phyloP scores from a whole-genome alignment of 2,797 vertebrate genomes.

The Oceanodroma leucorhoa region DNA sequence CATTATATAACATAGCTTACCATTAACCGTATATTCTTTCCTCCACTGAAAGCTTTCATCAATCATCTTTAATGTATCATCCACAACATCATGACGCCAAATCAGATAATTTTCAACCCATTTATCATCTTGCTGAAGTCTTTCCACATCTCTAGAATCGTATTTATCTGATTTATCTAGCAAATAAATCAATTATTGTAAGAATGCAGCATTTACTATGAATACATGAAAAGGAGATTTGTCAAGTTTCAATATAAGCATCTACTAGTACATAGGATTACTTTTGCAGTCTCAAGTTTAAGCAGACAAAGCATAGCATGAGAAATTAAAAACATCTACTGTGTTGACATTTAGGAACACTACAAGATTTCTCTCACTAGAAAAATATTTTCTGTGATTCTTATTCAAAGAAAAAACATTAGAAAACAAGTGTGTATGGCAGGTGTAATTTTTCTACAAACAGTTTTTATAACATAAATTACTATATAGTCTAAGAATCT shows the following conservation, averaged over 20 bases:
- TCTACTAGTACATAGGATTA: background rate
- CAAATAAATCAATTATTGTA: slow-evolving; percentile 19
- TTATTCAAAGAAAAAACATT: background rate
- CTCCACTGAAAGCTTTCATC: slow-evolving; percentile 96
- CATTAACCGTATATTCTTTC: slow-evolving; percentile 88
- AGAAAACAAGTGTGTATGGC: background rate
- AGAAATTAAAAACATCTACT: background rate
- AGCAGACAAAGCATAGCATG: background rate
- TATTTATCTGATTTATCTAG: slow-evolving; percentile 89
- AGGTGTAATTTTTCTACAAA: background rate
- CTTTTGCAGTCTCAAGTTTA: background rate
- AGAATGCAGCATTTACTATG: background rate
- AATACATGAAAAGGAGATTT: background rate
- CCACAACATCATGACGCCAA: slow-evolving; percentile 85
- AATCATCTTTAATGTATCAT: slow-evolving; percentile 95
- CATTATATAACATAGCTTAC: slow-evolving; percentile 73
- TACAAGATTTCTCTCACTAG: background rate
- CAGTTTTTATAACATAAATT: background rate
- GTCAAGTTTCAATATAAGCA: background rate
- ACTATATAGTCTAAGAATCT: background rate
- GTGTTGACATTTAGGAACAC: background rate
- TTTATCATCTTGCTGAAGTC: slow-evolving; percentile 84
- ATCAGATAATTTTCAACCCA: slow-evolving; percentile 86
- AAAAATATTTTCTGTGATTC: background rate
- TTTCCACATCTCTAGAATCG: slow-evolving; percentile 91